These are phyloP conservation scores for Notoglanidium macrostoma DNA, from an alignment of 2,797 vertebrate genomes.

Conservation along the genomic window DNA sequence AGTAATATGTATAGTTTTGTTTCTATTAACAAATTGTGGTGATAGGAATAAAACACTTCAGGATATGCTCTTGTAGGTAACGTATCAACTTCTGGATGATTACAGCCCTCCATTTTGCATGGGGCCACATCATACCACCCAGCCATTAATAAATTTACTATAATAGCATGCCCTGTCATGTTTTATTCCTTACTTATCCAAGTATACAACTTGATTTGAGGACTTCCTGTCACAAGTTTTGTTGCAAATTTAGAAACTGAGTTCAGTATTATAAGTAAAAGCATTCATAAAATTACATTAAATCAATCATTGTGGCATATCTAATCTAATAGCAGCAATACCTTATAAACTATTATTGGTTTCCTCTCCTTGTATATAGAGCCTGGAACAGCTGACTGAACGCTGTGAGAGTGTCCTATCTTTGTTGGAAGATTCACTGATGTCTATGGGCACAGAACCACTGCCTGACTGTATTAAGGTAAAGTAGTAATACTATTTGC, in stretches of 20 bases:
- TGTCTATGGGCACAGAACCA: conserved; percentile 71
- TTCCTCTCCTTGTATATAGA: conserved; percentile 58
- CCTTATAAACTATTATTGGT: conserved; percentile 1
- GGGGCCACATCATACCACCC: not conserved
- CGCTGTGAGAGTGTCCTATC: conserved; percentile 75
- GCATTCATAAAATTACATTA: not conserved
- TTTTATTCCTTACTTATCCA: not conserved
- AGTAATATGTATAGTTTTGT: no score
- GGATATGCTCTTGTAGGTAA: not conserved
- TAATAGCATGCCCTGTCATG: not conserved
- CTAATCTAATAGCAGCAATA: not conserved
- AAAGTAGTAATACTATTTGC: not conserved
- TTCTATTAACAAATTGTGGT: not conserved
- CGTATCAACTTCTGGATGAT: not conserved
- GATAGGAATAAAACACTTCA: not conserved
- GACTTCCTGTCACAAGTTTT: not conserved
- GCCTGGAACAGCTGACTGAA: conserved; percentile 77
- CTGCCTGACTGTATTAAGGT: conserved; percentile 76
- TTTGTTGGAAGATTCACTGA: conserved; percentile 74
- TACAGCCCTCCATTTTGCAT: not conserved
- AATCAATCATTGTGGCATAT: not conserved
- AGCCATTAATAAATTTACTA: not conserved
- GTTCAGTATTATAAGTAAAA: not conserved
- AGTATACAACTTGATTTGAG: not conserved
- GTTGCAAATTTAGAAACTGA: not conserved